These are phyloP conservation scores for Urocynchramus pylzowi DNA, from an alignment of 2,113 vertebrate species.

Conservation along the genomic window DNA sequence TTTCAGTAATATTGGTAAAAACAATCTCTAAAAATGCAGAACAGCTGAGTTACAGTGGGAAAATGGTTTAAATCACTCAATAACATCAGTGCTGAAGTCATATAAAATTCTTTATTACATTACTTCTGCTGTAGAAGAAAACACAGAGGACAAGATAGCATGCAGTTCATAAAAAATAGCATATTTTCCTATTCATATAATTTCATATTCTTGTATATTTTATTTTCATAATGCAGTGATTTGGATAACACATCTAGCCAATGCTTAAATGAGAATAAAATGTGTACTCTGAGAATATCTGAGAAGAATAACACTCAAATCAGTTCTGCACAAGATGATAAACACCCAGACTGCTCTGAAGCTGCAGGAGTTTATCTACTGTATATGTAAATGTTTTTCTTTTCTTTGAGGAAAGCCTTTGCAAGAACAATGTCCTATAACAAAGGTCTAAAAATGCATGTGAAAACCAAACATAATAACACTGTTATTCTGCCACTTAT, in stretches of 20 bases:
- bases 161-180: slow-evolving; percentile 16
- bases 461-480: slow-evolving; percentile 69
- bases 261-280: slow-evolving; percentile 55
- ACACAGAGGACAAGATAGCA: slow-evolving; percentile 33
- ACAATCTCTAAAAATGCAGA: slow-evolving; percentile 64
- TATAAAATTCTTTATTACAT: slow-evolving; percentile 68
- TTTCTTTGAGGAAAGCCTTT: slow-evolving; percentile 61
- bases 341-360: slow-evolving; percentile 57
- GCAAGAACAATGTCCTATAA: slow-evolving; percentile 65
- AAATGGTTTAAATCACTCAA: slow-evolving; percentile 66
- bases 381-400: slow-evolving; percentile 66
- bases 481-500: slow-evolving; percentile 75
- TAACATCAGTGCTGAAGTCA: slow-evolving; percentile 40
- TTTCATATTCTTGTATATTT: slow-evolving; percentile 54
- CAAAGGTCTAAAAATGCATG: slow-evolving; percentile 71
- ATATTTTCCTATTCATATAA: slow-evolving; percentile 50
- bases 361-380: slow-evolving; percentile 65
- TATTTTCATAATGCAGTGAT: slow-evolving; percentile 52
- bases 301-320: slow-evolving; percentile 54
- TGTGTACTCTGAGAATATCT: slow-evolving; percentile 51
- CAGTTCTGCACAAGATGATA: slow-evolving; percentile 59
- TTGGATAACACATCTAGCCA: slow-evolving; percentile 60
- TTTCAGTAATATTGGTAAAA: slow-evolving; percentile 60
- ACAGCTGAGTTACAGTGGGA: slow-evolving; percentile 60
- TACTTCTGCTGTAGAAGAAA: slow-evolving; percentile 43